Percentiles rank a stretch among this genome's conserved stretches.
Evolutionary conservation across 2,797 vertebrate genomes (phyloP).

Genomic region (Argentina silus): DNA sequence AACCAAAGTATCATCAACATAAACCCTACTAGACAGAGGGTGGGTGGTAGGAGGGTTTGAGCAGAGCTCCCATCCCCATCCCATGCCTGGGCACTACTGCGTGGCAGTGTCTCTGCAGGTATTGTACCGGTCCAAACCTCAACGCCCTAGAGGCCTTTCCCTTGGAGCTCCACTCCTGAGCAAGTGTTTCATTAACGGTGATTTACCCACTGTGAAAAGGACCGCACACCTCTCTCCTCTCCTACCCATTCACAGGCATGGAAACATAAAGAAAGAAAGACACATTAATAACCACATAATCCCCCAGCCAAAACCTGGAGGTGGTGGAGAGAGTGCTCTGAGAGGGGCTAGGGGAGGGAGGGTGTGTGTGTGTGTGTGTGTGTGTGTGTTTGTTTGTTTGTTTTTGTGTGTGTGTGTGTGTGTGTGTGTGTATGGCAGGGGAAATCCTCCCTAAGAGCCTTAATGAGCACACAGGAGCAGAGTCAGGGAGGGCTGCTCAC

Average conservation of each 20-base stretch:
- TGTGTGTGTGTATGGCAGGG: neutral
- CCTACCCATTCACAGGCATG: constrained; percentile 50
- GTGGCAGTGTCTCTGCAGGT: neutral
- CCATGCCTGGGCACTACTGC: neutral
- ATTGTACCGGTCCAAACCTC: no score
- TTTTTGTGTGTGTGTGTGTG: constrained; percentile 10
- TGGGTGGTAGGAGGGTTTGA: neutral
- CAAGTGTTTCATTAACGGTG: constrained; percentile 80
- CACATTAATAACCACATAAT: constrained; percentile 48
- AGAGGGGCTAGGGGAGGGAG: constrained; percentile 36
- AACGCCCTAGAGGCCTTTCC: constrained; percentile 46
- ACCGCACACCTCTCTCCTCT: constrained; percentile 61
- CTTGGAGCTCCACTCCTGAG: constrained; percentile 53
- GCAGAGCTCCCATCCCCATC: no score
- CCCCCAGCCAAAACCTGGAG: constrained; percentile 53
- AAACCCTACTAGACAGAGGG: neutral
- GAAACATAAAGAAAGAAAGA: constrained; percentile 54
- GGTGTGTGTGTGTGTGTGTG: constrained; percentile 52
- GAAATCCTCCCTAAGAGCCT: constrained; percentile 62
- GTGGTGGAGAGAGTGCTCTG: constrained; percentile 45
- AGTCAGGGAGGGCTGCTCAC: constrained; percentile 46
- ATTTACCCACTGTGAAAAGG: constrained; percentile 67
- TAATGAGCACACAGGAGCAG: constrained; percentile 57
- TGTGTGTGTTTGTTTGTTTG: constrained; percentile 4
- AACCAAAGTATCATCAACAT: neutral